Evolutionary conservation across 1,140 invertebrate species (phyloP).

Genomic region (Musca domestica): DNA sequence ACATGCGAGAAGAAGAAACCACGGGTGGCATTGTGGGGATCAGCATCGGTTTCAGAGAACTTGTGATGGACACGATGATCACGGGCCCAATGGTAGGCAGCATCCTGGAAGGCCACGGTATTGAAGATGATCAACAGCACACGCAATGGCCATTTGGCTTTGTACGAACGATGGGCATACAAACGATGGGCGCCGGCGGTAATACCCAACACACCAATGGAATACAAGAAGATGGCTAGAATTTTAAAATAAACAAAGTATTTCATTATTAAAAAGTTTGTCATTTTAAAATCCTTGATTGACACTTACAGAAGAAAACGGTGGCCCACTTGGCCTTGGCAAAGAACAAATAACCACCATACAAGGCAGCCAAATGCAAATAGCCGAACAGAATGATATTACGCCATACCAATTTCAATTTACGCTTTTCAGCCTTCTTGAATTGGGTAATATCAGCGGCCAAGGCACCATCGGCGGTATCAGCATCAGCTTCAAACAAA

Average conservation of each 20-base stretch:
- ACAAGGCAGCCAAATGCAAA: constrained; percentile 84
- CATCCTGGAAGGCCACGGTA: constrained; percentile 85
- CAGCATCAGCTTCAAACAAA: constrained; percentile 63
- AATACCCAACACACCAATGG: constrained; percentile 73
- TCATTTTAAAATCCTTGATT: neutral
- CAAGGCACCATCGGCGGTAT: constrained; percentile 57
- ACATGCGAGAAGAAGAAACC: constrained; percentile 96
- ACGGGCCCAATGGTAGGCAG: constrained; percentile 85
- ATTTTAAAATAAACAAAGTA: no score
- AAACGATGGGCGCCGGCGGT: constrained; percentile 91
- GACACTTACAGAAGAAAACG: constrained; percentile 64
- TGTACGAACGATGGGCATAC: constrained; percentile 91
- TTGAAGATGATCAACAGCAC: constrained; percentile 76
- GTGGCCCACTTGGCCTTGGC: constrained; percentile 76
- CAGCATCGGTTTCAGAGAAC: constrained; percentile 91
- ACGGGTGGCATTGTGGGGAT: constrained; percentile 87
- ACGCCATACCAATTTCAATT: constrained; percentile 79
- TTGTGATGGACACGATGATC: constrained; percentile 97
- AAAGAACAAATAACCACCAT: constrained; percentile 77
- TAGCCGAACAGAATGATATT: constrained; percentile 83
- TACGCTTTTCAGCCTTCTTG: constrained; percentile 45
- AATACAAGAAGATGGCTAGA: constrained; percentile 56
- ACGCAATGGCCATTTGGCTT: constrained; percentile 82
- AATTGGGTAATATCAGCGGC: constrained; percentile 47
- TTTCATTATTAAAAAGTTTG: constrained; percentile 60